phyloP scores from a whole-genome alignment of 2,888 invertebrate genomes.

The Seira musarum region DNA sequence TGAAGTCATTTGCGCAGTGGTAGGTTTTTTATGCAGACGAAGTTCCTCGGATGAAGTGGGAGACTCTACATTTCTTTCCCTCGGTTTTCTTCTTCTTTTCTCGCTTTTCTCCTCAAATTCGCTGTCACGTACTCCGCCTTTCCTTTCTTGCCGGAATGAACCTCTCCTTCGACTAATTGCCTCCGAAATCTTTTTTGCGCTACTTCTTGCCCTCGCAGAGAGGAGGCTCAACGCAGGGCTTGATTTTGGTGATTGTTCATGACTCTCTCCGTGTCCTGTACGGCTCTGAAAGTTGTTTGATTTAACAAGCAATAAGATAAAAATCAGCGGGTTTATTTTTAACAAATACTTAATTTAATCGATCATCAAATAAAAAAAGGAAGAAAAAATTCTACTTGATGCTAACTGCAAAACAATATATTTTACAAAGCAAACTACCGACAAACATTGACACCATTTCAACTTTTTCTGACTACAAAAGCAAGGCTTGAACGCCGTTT shows the following conservation, averaged over 20 bases:
- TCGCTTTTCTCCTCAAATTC: constrained; percentile 9
- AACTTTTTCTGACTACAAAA: too few relatives aligned
- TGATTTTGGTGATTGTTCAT: constrained; percentile 53
- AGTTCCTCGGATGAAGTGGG: constrained; percentile 45
- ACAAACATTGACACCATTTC: too few relatives aligned
- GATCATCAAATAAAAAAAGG: too few relatives aligned
- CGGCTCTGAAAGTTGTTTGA: constrained; percentile 55
- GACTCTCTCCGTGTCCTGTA: constrained; percentile 60
- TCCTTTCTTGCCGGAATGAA: constrained; percentile 6
- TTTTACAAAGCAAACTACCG: too few relatives aligned
- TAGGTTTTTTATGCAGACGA: constrained; percentile 5
- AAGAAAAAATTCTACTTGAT: background rate
- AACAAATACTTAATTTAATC: too few relatives aligned
- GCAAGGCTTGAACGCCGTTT: background rate
- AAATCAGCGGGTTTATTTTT: too few relatives aligned
- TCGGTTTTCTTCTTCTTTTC: constrained; percentile 7
- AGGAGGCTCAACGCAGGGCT: constrained; percentile 45
- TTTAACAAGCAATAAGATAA: constrained; percentile 15
- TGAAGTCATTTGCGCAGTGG: constrained; percentile 8
- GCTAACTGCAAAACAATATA: background rate
- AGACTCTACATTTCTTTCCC: constrained; percentile 24
- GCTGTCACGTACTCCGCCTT: background rate
- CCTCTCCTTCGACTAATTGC: constrained; percentile 12
- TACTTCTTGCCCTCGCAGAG: constrained; percentile 26
- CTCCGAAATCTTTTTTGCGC: constrained; percentile 33